A percentile compares a stretch with the other conserved stretches of the same genome.
Evolutionary conservation across 35 echinoderm and acorn worm species (phyloP).

Genomic region (Anneissia japonica): DNA sequence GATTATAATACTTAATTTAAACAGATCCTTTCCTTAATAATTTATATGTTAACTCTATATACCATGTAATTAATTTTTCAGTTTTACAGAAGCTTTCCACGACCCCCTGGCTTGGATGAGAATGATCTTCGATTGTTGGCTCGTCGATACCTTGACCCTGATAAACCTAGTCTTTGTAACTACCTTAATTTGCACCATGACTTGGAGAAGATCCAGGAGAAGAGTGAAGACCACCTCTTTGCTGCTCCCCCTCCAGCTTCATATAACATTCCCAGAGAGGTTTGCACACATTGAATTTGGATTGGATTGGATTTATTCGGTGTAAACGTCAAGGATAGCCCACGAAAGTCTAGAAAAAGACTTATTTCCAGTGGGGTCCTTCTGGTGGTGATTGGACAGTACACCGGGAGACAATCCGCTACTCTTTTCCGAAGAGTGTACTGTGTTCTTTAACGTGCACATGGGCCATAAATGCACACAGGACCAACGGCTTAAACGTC

Average conservation of each 20-base stretch:
- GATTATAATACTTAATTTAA: neutral
- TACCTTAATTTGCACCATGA: conserved; percentile 96
- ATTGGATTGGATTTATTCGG: too few relatives aligned
- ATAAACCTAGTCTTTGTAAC: conserved; percentile 64
- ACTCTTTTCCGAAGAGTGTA: too few relatives aligned
- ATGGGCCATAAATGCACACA: too few relatives aligned
- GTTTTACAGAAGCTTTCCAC: conserved; percentile 85
- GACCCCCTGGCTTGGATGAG: conserved; percentile 66
- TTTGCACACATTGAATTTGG: too few relatives aligned
- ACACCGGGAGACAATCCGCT: too few relatives aligned
- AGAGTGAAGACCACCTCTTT: conserved; percentile 62
- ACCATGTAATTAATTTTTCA: neutral
- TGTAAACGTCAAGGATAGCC: too few relatives aligned
- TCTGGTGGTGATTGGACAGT: too few relatives aligned
- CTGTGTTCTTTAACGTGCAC: too few relatives aligned
- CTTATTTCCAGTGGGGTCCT: too few relatives aligned
- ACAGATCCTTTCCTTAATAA: neutral
- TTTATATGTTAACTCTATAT: neutral
- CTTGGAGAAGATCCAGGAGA: conserved; percentile 58
- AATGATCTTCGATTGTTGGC: conserved; percentile 45
- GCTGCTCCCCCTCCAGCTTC: conserved; percentile 37
- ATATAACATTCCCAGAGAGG: conserved; percentile 90
- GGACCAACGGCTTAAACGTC: too few relatives aligned
- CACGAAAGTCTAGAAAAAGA: too few relatives aligned
- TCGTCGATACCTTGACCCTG: conserved; percentile 66